These are phyloP conservation scores for Erythrocercus mccallii DNA, from an alignment of 2,113 vertebrate genomes.

Conservation along the genomic window DNA sequence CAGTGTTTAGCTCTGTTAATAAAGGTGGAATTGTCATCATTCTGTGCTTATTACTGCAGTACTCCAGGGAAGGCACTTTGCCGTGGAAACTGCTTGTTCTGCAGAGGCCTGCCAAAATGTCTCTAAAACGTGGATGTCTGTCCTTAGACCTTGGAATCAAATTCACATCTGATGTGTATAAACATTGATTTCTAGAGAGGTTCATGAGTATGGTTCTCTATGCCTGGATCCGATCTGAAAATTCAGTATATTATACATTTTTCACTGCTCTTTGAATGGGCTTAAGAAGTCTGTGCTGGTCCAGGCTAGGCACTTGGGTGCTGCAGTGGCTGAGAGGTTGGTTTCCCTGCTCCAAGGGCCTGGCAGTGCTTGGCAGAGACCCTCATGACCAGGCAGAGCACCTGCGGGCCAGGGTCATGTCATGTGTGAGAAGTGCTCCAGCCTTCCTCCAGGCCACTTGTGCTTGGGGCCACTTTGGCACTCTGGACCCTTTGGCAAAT, in stretches of 20 bases:
- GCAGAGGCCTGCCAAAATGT: background rate
- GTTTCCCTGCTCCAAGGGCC: background rate
- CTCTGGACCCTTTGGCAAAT: background rate
- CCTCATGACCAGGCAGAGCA: background rate
- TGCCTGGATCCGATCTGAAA: background rate
- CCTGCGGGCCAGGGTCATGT: fast-evolving
- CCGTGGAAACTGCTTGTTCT: background rate
- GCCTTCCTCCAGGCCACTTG: background rate
- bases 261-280: background rate
- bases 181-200: background rate
- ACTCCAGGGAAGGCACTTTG: background rate
- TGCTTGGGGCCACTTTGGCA: background rate
- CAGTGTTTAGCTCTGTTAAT: background rate
- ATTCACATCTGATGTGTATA: background rate
- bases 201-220: background rate
- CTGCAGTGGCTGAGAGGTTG: background rate
- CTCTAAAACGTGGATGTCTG: background rate
- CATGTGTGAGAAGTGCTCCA: background rate
- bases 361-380: background rate
- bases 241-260: background rate
- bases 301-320: fast-evolving
- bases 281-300: fast-evolving
- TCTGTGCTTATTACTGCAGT: background rate
- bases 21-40: background rate
- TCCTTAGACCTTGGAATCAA: background rate